Conservation (phyloP, 2,797 vertebrate species). For the Peromyscus aztecus region DNA sequence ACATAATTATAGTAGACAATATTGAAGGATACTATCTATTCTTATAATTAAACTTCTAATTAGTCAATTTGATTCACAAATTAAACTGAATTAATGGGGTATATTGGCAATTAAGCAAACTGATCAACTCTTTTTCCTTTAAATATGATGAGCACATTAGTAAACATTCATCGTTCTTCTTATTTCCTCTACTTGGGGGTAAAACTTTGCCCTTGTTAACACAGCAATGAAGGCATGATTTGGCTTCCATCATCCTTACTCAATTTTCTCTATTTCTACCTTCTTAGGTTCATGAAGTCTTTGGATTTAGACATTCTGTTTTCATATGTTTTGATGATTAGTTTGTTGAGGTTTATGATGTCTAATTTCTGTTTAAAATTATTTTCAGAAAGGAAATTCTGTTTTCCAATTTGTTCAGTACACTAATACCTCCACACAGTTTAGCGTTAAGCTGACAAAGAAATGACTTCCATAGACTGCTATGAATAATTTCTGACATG, state of each 20-base stretch:
- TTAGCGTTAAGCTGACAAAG: background rate
- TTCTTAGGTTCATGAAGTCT: background rate
- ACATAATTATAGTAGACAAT: constrained; percentile 48
- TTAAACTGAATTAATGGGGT: constrained; percentile 64
- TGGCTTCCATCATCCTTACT: background rate
- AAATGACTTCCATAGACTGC: background rate
- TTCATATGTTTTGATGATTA: background rate
- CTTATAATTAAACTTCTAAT: constrained; percentile 71
- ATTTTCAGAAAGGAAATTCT: background rate
- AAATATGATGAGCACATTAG: constrained; percentile 11
- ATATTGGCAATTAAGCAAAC: constrained; percentile 61
- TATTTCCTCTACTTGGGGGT: background rate
- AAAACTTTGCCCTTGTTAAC: background rate
- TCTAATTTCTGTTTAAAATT: background rate
- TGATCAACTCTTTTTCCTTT: constrained; percentile 53
- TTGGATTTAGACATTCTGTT: background rate
- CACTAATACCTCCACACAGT: background rate
- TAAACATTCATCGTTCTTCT: constrained; percentile 2
- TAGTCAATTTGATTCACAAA: constrained; percentile 60
- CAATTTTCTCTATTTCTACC: background rate
- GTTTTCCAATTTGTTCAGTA: background rate
- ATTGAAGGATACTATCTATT: constrained; percentile 69
- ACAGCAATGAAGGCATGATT: background rate
- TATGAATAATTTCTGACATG: background rate
- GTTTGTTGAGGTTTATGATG: background rate